Percentiles rank a stretch among this genome's conserved stretches.
Evolutionary conservation across 2,113 vertebrate genomes (phyloP).

Genomic region (Ammospiza caudacuta): DNA sequence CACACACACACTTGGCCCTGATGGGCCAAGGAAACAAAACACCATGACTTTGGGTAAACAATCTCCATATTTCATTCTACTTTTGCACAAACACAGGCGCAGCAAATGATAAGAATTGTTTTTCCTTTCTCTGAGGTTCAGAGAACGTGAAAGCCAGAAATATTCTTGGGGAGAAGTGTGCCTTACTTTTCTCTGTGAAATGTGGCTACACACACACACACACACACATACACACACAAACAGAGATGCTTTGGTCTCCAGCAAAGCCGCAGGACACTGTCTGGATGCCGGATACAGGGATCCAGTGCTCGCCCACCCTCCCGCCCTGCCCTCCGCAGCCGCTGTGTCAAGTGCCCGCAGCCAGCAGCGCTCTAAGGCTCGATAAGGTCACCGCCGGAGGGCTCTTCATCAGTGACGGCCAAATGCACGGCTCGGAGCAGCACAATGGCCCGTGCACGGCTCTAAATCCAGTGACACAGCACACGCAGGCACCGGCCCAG

Average conservation of each 20-base stretch:
- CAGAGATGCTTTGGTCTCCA: not conserved
- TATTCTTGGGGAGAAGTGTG: no score
- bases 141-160: no score
- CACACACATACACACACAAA: not conserved
- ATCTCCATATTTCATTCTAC: no score
- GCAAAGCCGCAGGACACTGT: not conserved
- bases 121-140: no score
- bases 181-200: no score
- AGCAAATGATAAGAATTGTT: no score
- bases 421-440: fast-evolving
- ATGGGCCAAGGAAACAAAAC: no score
- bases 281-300: fast-evolving
- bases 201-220: not conserved
- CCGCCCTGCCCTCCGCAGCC: not conserved
- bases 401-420: not conserved
- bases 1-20: no score
- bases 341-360: fast-evolving
- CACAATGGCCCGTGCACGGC: not conserved
- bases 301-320: fast-evolving
- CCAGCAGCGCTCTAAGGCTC: not conserved
- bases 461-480: not conserved
- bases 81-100: no score
- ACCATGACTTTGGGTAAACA: no score
- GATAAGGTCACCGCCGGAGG: fast-evolving
- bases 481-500: not conserved